A percentile compares a stretch with the other conserved stretches of the same genome.
These are phyloP conservation scores for Drosophila austrosaltans DNA, from an alignment of 2,888 invertebrate species.

Conservation along the genomic window DNA sequence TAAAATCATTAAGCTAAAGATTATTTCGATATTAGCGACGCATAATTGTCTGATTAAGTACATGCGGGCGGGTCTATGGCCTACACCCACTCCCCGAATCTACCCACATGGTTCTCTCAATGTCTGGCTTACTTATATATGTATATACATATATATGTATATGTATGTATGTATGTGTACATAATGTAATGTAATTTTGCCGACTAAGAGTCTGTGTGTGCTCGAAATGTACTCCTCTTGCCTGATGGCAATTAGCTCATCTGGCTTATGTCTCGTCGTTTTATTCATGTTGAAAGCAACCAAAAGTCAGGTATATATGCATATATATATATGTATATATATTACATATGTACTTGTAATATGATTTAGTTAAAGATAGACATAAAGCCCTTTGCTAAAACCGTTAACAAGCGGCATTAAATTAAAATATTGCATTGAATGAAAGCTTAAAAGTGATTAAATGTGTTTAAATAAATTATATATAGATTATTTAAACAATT, in stretches of 20 bases:
- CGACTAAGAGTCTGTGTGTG: constrained; percentile 37
- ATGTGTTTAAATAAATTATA: no score
- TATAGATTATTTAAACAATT: background rate
- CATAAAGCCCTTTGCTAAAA: background rate
- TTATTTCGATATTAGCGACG: constrained; percentile 69
- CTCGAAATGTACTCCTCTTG: background rate
- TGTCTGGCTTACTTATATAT: constrained; percentile 29
- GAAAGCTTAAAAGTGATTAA: no score
- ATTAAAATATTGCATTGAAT: no score
- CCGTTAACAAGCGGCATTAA: background rate
- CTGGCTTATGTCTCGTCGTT: constrained; percentile 48
- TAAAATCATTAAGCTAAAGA: constrained; percentile 69
- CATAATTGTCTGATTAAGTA: constrained; percentile 75
- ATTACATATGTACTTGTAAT: background rate
- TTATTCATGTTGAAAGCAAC: background rate
- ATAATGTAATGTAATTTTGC: constrained; percentile 66
- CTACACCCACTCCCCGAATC: background rate
- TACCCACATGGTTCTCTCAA: background rate
- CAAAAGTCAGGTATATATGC: constrained; percentile 5
- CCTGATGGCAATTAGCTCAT: constrained; percentile 65
- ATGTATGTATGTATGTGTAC: background rate
- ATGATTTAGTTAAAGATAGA: background rate
- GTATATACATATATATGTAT: constrained; percentile 32
- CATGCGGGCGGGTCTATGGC: constrained; percentile 35
- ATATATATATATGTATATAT: background rate